phyloP scores from a whole-genome alignment of 2,797 vertebrate species.

The Sternarchorhynchus goeldii region DNA sequence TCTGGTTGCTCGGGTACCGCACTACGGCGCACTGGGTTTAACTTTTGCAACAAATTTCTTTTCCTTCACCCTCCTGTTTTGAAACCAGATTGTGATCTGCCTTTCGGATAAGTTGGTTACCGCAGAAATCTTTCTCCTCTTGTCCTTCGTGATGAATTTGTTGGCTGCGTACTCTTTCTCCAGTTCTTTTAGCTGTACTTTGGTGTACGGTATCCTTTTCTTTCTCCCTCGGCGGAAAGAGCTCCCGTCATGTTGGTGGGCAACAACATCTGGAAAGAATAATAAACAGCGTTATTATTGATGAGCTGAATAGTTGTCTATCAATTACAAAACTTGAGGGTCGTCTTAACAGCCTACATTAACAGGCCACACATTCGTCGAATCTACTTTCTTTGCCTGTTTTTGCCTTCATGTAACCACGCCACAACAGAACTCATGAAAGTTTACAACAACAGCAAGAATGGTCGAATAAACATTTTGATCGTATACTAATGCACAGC shows the following conservation, averaged over 20 bases:
- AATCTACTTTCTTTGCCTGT: not conserved
- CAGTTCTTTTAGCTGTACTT: conserved; percentile 81
- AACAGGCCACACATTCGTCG: not conserved
- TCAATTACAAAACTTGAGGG: not conserved
- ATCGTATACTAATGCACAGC: too few relatives aligned
- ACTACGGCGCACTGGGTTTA: conserved; percentile 72
- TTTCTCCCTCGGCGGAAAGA: conserved; percentile 80
- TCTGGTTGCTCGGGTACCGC: not conserved
- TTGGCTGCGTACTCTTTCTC: conserved; percentile 82
- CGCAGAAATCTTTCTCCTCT: conserved; percentile 83
- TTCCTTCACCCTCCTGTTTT: conserved; percentile 82
- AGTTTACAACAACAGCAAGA: too few relatives aligned
- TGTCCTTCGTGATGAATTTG: conserved; percentile 87
- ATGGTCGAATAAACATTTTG: too few relatives aligned
- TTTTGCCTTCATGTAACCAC: not conserved
- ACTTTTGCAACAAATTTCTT: conserved; percentile 83
- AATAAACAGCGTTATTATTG: conserved; percentile 48
- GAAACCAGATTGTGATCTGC: conserved; percentile 86
- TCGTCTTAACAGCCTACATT: not conserved
- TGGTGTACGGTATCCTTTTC: conserved; percentile 83
- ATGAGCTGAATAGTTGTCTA: conserved; percentile 19
- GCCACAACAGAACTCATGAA: too few relatives aligned
- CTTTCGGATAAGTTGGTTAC: conserved; percentile 79
- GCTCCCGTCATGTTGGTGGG: conserved; percentile 79
- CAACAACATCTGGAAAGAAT: conserved; percentile 76